These are phyloP conservation scores for Pseudopipra pipra DNA, from an alignment of 2,113 vertebrate species.

Conservation along the genomic window DNA sequence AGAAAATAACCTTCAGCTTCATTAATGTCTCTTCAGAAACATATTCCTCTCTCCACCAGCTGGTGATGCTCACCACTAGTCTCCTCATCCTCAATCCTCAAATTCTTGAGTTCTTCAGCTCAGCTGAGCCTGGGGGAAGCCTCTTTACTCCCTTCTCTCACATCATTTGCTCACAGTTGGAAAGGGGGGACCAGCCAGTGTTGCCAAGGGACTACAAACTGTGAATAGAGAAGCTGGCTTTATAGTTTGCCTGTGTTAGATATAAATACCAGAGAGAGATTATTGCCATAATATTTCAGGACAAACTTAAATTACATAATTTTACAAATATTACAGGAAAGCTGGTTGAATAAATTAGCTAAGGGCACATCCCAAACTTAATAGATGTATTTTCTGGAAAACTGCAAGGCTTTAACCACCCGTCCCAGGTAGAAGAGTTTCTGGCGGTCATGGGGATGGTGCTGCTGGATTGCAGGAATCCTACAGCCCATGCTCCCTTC, in stretches of 20 bases:
- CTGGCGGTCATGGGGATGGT: background rate
- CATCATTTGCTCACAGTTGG: background rate
- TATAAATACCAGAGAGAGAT: background rate
- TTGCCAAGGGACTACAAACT: background rate
- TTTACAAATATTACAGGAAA: background rate
- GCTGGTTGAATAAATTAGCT: background rate
- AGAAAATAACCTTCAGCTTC: background rate
- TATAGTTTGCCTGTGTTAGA: background rate
- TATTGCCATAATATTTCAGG: background rate
- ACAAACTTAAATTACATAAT: background rate
- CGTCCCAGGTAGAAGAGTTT: background rate
- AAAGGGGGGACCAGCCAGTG: background rate
- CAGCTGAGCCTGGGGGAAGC: background rate
- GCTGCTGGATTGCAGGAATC: background rate
- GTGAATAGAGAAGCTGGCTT: background rate
- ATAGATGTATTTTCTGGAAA: background rate
- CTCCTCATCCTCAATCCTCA: background rate
- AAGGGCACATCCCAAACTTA: background rate
- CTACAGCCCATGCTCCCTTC: background rate
- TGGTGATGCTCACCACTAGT: background rate
- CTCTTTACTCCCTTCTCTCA: background rate
- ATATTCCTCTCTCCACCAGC: background rate
- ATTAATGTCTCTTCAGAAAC: background rate
- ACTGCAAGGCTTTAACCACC: background rate
- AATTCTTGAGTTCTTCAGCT: background rate